Percentiles rank a stretch among this genome's conserved stretches.
These are phyloP conservation scores for Sinohyriopsis cumingii DNA, from an alignment of 2,888 invertebrate species.

Conservation along the genomic window DNA sequence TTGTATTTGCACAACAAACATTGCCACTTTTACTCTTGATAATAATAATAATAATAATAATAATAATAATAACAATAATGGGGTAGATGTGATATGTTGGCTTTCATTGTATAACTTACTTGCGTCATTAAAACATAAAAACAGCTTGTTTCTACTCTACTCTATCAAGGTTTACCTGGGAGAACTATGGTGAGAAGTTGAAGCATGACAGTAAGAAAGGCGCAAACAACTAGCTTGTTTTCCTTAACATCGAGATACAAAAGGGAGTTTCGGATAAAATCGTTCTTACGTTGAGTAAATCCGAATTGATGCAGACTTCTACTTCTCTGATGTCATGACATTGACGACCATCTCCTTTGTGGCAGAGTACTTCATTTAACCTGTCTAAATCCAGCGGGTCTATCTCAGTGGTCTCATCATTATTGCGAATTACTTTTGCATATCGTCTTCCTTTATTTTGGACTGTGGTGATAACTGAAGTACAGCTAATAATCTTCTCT, in stretches of 20 bases:
- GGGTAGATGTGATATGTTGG: too few species aligned
- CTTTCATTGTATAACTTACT: too few species aligned
- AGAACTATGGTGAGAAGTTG: neutral
- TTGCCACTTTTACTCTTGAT: neutral
- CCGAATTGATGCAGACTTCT: constrained; percentile 27
- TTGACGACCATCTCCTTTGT: constrained; percentile 19
- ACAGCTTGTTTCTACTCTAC: too few species aligned
- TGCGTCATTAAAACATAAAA: too few species aligned
- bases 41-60: constrained; percentile 2
- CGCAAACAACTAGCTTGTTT: too few species aligned
- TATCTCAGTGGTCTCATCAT: constrained; percentile 17
- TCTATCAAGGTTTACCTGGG: too few species aligned
- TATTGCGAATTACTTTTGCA: constrained; percentile 36
- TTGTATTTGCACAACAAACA: neutral
- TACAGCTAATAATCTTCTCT: constrained; percentile 49
- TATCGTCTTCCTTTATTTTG: constrained; percentile 13
- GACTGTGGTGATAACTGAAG: constrained; percentile 56
- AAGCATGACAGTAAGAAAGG: neutral
- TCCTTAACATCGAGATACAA: too few species aligned
- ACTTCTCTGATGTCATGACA: constrained; percentile 36
- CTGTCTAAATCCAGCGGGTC: constrained; percentile 16
- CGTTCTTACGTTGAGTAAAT: constrained; percentile 32
- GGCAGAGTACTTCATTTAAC: constrained; percentile 22
- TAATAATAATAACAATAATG: too few species aligned
- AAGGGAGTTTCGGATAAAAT: too few species aligned